Base-by-base conservation (phyloP, 2,888 invertebrate species). In the Fissipunctia ypsillon region DNA sequence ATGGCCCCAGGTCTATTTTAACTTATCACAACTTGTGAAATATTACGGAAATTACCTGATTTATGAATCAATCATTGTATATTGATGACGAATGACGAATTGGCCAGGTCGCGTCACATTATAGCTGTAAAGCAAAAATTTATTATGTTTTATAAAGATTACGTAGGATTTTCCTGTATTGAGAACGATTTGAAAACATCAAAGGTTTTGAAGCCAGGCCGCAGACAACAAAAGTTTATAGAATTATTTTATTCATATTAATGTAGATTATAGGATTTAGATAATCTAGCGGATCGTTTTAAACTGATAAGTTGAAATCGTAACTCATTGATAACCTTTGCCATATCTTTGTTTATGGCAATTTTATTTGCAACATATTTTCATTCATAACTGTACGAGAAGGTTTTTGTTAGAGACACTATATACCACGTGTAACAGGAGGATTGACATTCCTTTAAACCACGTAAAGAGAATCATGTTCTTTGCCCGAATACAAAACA, bases 211-310 rank as follows among this genome's bases (percentile, higher is more conserved):
- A 57, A 38, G 25, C 38, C 16, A 73, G 22, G 54, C 86, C 86
- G 85, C 73, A 73, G 68, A 75, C 72, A 77, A 81, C 74, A 86
- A 78, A 69, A 71, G 71, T 66, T 83, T 80, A 73, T 19, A 72
- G 54, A 70, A 65, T 77, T 79, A 73, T 73, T 60, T 69, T 73
- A 76, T 71, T 72, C 76, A 64, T 67, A 84, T 78, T 70, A 78
- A 69, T 48, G 31, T 35, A 69, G 72, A 71, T 80, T 76, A 74
- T 25, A 68, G 69, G 67, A 75, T 63, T 78, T 61, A 68, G 54
- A 43, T 78, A 45, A 67, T 57, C 25, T 45, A 28, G 19, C 7
- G 14, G 52, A 74, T 68, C 69, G 52, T 52, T 68, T 68, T 31
- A 60, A 52, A 69, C 25, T 65, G 76, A 41, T 64, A 64, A 54